Evolutionary conservation across 2,113 vertebrate species (phyloP), one percentile per base, ranked within the genome.

Genomic region (Petroica traversi): DNA sequence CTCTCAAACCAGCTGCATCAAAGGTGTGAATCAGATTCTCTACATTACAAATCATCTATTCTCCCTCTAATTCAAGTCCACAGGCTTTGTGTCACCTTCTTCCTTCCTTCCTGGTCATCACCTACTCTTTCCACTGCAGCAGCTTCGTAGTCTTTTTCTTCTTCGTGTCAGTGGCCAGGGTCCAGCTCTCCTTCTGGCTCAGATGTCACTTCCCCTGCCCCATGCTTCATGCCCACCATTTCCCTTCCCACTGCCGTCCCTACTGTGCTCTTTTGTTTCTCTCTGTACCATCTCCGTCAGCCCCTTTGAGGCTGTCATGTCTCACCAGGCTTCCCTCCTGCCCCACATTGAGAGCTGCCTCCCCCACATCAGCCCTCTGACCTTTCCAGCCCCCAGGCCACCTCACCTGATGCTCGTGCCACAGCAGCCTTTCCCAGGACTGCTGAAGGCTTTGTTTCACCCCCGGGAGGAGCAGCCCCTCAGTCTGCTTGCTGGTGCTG

Each of bases 11-110:
- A 9, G 40, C 84, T 74, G 26, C 49, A 76, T 81, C 64, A 76
- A 89, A 93, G 73, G 43, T 92, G 89, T 87, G 82, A 82, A 95
- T 85, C 80, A 87, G 66, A 51, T 90, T 46, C 58, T 78, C 51
- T 76, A 38, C 52, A 81, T 86, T 79, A 76, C 4, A 18, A 74
- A 71, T 82, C 54, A 46, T 58, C 43, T 92, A 20, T 76, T 24
- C 8, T 86, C 52, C 29, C 14, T 40, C 88, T 85, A 72, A 71
- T 55, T 48, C 36, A 14, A n/a, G 40, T 51, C 61, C 64, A 48
- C 8, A 3, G 14, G 43, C 46, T 88, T 62, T 61, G 45, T 59
- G 63, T 48, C 34, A 52, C 69, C 36, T 76, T 86, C 12, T 64
- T 71, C 62, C 38, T 82, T 73, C 41, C 19, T 24, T 63, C 31